phyloP scores from a whole-genome alignment of 2,797 vertebrate species.

The Coracias cyanogaster region DNA sequence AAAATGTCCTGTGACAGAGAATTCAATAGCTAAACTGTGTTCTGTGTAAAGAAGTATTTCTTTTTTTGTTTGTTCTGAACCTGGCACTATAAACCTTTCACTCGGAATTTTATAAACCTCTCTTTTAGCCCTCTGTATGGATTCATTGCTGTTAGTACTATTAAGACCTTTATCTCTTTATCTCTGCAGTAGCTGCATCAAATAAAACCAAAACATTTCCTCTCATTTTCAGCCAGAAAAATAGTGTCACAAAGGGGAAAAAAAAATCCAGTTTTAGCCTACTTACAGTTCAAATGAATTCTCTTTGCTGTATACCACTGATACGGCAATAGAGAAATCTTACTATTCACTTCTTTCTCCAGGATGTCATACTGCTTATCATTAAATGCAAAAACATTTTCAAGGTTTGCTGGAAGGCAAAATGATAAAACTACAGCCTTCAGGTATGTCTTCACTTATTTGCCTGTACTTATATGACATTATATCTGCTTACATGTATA shows the following conservation, averaged over 20 bases:
- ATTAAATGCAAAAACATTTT: neutral
- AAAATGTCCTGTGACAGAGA: neutral
- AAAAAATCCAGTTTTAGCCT: neutral
- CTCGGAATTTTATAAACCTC: neutral
- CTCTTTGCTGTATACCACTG: neutral
- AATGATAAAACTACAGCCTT: neutral
- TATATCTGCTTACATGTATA: neutral
- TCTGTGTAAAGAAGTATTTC: neutral
- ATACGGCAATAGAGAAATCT: neutral
- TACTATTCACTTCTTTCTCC: neutral
- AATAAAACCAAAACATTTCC: neutral
- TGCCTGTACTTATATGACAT: neutral
- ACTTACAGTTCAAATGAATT: neutral
- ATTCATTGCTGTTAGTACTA: neutral
- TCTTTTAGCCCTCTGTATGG: neutral
- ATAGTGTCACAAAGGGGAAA: neutral
- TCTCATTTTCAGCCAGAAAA: neutral
- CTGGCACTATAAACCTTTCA: neutral
- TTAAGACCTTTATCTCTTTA: neutral
- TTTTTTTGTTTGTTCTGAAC: neutral
- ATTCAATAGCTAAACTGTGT: neutral
- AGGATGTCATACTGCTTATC: neutral
- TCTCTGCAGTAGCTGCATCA: neutral
- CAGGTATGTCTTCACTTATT: neutral
- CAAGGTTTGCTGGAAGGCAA: neutral